phyloP scores from a whole-genome alignment of 1,140 invertebrate genomes.

The Physella acuta region DNA sequence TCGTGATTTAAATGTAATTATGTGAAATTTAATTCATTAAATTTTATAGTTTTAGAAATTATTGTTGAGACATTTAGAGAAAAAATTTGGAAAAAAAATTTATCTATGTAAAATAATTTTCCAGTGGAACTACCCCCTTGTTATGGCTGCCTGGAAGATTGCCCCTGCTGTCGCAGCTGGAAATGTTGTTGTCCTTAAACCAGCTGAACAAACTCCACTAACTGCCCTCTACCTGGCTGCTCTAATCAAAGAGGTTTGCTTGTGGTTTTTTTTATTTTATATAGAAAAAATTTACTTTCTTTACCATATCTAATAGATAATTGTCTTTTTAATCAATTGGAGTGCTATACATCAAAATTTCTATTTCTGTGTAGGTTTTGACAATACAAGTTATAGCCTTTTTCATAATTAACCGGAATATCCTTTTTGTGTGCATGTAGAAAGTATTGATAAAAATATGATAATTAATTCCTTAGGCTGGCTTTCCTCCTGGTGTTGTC shows the following conservation, averaged over 20 bases:
- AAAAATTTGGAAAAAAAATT: neutral
- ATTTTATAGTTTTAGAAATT: neutral
- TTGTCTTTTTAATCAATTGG: neutral
- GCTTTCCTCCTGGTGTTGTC: conserved; percentile 81
- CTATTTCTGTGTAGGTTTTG: neutral
- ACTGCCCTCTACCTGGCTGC: conserved; percentile 47
- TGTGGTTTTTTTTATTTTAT: no score
- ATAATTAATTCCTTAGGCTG: conserved; percentile 66
- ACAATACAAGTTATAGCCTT: neutral
- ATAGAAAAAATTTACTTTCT: no score
- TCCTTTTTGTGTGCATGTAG: no score
- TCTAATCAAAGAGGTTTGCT: conserved; percentile 53
- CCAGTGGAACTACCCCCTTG: conserved; percentile 67
- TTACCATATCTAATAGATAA: no score
- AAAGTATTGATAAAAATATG: no score
- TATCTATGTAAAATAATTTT: neutral
- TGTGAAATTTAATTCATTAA: neutral
- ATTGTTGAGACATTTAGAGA: neutral
- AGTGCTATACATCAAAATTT: neutral
- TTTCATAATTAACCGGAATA: no score
- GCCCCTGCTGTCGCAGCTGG: conserved; percentile 67
- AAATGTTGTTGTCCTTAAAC: conserved; percentile 68
- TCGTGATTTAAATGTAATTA: neutral
- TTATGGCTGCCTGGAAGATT: conserved; percentile 64
- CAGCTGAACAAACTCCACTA: conserved; percentile 67